A percentile compares a stretch with the other conserved stretches of the same genome.
Evolutionary conservation across 2,888 invertebrate species (phyloP).

Genomic region (Lycaena phlaeas): DNA sequence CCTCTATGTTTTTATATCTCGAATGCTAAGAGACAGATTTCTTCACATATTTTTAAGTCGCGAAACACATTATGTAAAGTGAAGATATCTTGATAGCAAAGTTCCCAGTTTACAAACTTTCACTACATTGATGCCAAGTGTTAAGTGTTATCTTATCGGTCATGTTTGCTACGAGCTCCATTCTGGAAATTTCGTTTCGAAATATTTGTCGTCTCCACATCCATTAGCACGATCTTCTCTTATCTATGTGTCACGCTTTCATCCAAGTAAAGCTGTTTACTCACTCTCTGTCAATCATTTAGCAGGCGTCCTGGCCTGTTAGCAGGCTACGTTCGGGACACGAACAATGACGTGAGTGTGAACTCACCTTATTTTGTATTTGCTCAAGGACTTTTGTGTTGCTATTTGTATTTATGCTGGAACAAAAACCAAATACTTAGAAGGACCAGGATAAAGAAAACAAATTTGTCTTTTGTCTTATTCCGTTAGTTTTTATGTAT

Average conservation of each 20-base stretch:
- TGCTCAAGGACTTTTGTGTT: slow-evolving; percentile 1
- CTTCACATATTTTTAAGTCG: too few relatives aligned
- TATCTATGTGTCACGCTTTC: slow-evolving; percentile 48
- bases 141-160: slow-evolving; percentile 33
- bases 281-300: slow-evolving; percentile 8
- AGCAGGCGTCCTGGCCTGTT: slow-evolving; percentile 4
- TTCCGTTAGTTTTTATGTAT: too few relatives aligned
- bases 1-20: too few relatives aligned
- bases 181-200: slow-evolving; percentile 36
- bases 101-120: not conserved
- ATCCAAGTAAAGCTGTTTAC: slow-evolving; percentile 23
- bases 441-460: too few relatives aligned
- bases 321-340: slow-evolving; percentile 1
- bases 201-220: slow-evolving; percentile 37
- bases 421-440: slow-evolving; percentile 15
- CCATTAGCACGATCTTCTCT: slow-evolving; percentile 40
- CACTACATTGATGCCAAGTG: not conserved
- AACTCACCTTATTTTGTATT: slow-evolving; percentile 2
- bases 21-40: too few relatives aligned
- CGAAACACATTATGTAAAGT: too few relatives aligned
- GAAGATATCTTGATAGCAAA: too few relatives aligned
- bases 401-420: not conserved
- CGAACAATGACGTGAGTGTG: slow-evolving; percentile 9
- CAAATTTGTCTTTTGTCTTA: too few relatives aligned
- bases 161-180: slow-evolving; percentile 32